Percentiles rank a stretch among this genome's conserved stretches.
Conservation (phyloP, 2,888 invertebrate genomes). For the Hemithea aestivaria region DNA sequence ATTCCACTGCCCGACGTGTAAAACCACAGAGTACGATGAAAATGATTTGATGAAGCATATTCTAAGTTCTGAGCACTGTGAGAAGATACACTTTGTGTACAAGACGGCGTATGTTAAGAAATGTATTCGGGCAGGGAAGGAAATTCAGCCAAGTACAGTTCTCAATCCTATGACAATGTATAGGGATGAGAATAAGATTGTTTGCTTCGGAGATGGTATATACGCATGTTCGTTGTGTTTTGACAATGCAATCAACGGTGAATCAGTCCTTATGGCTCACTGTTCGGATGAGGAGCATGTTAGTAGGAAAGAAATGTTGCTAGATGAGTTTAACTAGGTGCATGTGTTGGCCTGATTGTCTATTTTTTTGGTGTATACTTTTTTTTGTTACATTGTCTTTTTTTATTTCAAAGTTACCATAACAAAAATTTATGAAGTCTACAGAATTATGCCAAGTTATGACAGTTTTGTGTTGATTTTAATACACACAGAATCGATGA, state of each 20-base stretch:
- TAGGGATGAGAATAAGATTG: constrained; percentile 68
- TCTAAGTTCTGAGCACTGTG: constrained; percentile 57
- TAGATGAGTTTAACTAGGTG: constrained; percentile 43
- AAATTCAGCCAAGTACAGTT: constrained; percentile 67
- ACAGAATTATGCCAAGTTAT: too few species aligned
- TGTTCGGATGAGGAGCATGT: constrained; percentile 51
- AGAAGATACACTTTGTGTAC: constrained; percentile 67
- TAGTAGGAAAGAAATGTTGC: constrained; percentile 46
- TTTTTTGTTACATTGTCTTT: too few species aligned
- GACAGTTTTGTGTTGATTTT: too few species aligned
- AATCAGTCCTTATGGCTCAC: constrained; percentile 64
- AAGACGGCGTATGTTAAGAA: constrained; percentile 71
- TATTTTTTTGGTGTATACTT: constrained; percentile 11
- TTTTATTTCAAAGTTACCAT: too few species aligned
- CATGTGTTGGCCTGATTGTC: neutral
- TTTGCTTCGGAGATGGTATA: constrained; percentile 67
- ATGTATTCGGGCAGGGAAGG: constrained; percentile 56
- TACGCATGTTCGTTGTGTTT: constrained; percentile 70
- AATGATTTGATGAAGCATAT: constrained; percentile 57
- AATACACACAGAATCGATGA: too few species aligned
- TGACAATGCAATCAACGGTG: constrained; percentile 62
- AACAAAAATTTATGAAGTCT: too few species aligned
- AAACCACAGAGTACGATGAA: constrained; percentile 50
- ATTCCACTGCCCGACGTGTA: constrained; percentile 60
- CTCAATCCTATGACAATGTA: constrained; percentile 71